Conservation (phyloP, 2,113 vertebrate genomes). For the Callospermophilus lateralis region DNA sequence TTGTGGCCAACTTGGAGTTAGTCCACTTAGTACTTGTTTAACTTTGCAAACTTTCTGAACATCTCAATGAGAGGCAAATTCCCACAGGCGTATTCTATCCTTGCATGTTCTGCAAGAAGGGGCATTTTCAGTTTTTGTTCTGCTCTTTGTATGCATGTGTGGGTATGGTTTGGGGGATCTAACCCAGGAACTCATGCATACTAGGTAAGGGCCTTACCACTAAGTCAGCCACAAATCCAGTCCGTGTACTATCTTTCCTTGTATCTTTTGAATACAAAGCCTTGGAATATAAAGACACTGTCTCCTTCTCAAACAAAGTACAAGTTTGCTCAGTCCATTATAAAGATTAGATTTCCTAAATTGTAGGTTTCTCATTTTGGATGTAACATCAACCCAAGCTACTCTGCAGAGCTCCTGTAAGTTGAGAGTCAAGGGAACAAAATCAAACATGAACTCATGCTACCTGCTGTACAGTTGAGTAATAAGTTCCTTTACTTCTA, state of each 20-base stretch:
- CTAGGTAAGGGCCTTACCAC: too few relatives aligned
- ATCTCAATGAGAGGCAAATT: background rate
- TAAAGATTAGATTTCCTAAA: background rate
- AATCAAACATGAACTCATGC: background rate
- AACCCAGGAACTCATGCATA: background rate
- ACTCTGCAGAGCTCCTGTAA: background rate
- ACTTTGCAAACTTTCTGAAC: constrained; percentile 24
- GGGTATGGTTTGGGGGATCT: background rate
- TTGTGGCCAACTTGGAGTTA: background rate
- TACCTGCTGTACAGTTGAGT: background rate
- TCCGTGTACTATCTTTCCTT: background rate
- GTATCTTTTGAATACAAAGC: background rate
- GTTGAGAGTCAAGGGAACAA: background rate
- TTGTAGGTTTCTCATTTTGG: background rate
- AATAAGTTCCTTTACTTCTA: background rate
- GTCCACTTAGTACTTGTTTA: constrained; percentile 26
- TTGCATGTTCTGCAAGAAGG: background rate
- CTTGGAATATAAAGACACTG: background rate
- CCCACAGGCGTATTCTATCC: background rate
- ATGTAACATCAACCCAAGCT: background rate
- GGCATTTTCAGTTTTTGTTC: background rate
- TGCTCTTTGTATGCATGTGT: background rate
- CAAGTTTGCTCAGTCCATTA: background rate
- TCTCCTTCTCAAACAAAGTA: background rate
- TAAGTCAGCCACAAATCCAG: background rate